Conservation (phyloP, 2,888 invertebrate species). For the Tetranychus truncatus region DNA sequence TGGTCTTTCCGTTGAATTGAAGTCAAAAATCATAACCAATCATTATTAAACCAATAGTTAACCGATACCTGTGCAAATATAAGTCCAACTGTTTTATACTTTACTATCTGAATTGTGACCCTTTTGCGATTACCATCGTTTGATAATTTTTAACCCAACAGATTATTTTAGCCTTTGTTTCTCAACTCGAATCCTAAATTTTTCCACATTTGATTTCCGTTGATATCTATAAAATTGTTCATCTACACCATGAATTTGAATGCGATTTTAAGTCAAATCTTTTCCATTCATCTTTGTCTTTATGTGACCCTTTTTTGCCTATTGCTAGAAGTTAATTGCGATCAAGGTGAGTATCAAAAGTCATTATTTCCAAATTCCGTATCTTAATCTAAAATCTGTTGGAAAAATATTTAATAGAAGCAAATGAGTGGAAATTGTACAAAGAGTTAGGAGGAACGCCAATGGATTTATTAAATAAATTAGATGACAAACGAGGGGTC, state of each 20-base stretch:
- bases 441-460: background rate
- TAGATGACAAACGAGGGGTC: background rate
- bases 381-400: too few species aligned
- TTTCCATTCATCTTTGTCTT: background rate
- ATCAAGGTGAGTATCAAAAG: background rate
- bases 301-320: background rate
- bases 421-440: background rate
- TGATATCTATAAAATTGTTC: background rate
- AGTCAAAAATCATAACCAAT: too few species aligned
- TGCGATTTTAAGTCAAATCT: background rate
- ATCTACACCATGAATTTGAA: background rate
- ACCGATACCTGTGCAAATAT: too few species aligned
- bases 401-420: background rate
- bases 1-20: too few species aligned
- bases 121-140: too few species aligned
- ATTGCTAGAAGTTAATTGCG: background rate
- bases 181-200: background rate
- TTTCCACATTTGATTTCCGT: background rate
- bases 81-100: too few species aligned
- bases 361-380: background rate
- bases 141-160: background rate
- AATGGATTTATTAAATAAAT: background rate
- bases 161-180: background rate
- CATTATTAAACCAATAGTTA: too few species aligned
- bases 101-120: too few species aligned